Percentiles rank a stretch among this genome's conserved stretches.
Conservation (phyloP, 1,140 invertebrate species). For the Diorhabda elongata region DNA sequence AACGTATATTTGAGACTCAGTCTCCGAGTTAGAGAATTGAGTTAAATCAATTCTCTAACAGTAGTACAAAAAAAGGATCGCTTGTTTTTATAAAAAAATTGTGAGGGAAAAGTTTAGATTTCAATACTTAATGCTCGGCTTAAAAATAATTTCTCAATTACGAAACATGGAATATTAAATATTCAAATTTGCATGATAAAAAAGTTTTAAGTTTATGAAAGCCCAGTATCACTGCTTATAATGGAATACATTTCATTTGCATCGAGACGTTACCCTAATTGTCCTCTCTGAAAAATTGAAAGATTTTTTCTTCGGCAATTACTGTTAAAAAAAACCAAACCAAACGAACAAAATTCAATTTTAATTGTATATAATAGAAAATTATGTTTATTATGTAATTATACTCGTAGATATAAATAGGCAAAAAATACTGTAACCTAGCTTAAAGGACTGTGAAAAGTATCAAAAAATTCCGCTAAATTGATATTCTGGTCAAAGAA, state of each 20-base stretch:
- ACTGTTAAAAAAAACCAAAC: conserved; percentile 3
- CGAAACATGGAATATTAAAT: conserved; percentile 35
- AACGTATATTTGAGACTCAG: no score
- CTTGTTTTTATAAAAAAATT: background rate
- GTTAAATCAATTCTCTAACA: background rate
- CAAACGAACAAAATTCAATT: background rate
- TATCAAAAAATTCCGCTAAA: no score
- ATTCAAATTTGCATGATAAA: conserved; percentile 28
- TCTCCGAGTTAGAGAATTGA: no score
- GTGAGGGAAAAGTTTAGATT: conserved; percentile 1
- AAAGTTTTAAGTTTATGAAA: conserved; percentile 31
- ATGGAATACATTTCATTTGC: conserved; percentile 33
- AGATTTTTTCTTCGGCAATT: conserved; percentile 1
- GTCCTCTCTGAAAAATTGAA: conserved; percentile 8
- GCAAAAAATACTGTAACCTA: no score
- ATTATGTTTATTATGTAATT: no score
- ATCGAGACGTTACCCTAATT: conserved; percentile 21
- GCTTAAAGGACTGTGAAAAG: no score
- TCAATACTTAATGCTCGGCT: conserved; percentile 22
- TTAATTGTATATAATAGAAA: no score
- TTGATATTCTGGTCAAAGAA: no score
- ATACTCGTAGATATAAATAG: no score
- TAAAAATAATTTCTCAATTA: conserved; percentile 35
- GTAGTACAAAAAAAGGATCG: background rate
- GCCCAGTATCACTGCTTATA: conserved; percentile 26